Evolutionary conservation across 1,140 invertebrate species (phyloP).

Genomic region (Cyphomyrmex costatus): DNA sequence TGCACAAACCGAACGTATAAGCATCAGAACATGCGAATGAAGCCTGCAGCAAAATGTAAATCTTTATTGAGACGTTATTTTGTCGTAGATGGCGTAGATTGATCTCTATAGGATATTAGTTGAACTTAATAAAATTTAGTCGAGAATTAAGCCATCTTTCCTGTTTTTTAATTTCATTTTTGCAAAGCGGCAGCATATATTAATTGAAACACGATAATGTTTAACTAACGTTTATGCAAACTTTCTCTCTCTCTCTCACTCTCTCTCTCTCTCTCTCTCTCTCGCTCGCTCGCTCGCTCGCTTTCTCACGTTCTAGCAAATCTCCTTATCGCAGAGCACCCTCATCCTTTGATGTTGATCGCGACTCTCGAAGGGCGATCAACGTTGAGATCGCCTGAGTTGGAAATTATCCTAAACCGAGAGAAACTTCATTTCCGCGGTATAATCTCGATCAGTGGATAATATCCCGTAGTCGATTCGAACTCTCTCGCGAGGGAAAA

Average conservation of each 20-base stretch:
- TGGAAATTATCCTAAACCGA: constrained; percentile 42
- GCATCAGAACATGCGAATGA: not conserved
- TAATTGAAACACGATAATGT: not conserved
- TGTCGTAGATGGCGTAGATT: no score
- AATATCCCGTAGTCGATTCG: constrained; percentile 19
- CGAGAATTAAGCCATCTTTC: not conserved
- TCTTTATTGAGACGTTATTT: not conserved
- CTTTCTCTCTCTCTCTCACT: not conserved
- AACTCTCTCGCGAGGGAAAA: not conserved
- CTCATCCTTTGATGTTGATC: not conserved
- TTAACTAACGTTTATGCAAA: not conserved
- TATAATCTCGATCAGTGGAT: constrained; percentile 50
- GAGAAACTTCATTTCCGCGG: constrained; percentile 40
- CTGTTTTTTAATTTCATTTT: not conserved
- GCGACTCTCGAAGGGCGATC: constrained; percentile 10
- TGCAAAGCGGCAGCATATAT: not conserved
- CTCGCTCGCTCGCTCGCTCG: not conserved
- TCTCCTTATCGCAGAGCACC: not conserved
- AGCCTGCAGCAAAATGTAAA: not conserved
- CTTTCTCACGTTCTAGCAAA: constrained; percentile 11
- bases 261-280: not conserved
- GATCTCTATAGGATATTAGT: constrained; percentile 8
- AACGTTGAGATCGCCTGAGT: not conserved
- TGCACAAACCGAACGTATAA: constrained; percentile 9
- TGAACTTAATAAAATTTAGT: not conserved